A percentile compares a stretch with the other conserved stretches of the same genome.
phyloP scores from a whole-genome alignment of 2,888 invertebrate genomes.

The Endotricha flammealis region DNA sequence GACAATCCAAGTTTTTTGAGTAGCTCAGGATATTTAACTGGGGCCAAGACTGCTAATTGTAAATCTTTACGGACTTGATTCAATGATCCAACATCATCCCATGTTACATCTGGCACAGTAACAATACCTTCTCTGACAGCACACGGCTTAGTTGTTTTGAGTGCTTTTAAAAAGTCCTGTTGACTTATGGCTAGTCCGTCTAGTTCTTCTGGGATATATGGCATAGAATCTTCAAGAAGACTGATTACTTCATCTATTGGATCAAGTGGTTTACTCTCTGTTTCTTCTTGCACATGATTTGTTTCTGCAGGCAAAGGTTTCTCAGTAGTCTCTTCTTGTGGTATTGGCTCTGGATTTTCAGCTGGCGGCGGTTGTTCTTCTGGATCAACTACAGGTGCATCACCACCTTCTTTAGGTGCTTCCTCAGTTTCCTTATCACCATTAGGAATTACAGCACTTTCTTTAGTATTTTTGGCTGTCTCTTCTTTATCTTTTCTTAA shows the following conservation, averaged over 20 bases:
- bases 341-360: constrained; percentile 21
- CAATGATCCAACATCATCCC: constrained; percentile 97
- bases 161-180: constrained; percentile 86
- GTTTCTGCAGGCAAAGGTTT: constrained; percentile 23
- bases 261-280: constrained; percentile 28
- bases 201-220: constrained; percentile 81
- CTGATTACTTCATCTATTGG: constrained; percentile 75
- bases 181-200: constrained; percentile 82
- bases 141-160: constrained; percentile 92
- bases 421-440: constrained; percentile 56
- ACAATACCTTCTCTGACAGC: constrained; percentile 98
- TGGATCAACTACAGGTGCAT: constrained; percentile 30
- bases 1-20: constrained; percentile 87
- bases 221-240: constrained; percentile 82
- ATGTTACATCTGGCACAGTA: constrained; percentile 97
- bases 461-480: constrained; percentile 29
- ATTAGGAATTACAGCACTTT: constrained; percentile 47
- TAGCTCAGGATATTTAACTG: constrained; percentile 91
- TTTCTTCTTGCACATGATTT: constrained; percentile 28
- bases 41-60: constrained; percentile 93
- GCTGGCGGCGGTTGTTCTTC: constrained; percentile 31
- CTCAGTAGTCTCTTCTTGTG: constrained; percentile 13
- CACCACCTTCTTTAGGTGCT: constrained; percentile 25
- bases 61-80: constrained; percentile 92
- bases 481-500: constrained; percentile 22